phyloP scores from a whole-genome alignment of 2,113 vertebrate genomes.

The Psittacula cyanocephala region DNA sequence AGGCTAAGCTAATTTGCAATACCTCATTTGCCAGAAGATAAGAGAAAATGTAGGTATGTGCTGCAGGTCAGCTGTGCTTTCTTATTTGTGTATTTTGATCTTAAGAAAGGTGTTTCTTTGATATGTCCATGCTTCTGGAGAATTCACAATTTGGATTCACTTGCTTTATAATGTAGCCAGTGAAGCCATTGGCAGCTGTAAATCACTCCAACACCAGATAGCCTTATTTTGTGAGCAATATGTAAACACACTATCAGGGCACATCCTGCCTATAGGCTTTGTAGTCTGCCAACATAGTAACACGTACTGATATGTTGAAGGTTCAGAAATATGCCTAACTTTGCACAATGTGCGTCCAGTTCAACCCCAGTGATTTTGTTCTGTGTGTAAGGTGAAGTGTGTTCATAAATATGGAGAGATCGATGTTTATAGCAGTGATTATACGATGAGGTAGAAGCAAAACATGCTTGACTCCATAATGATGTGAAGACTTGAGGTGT shows the following conservation, averaged over 20 bases:
- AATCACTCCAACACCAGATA: background rate
- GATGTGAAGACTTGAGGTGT: background rate
- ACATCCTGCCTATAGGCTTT: background rate
- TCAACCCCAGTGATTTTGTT: background rate
- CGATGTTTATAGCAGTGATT: background rate
- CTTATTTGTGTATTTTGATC: background rate
- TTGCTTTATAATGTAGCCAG: background rate
- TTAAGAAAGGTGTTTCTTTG: background rate
- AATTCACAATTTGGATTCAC: background rate
- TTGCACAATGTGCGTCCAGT: background rate
- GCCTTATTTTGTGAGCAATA: background rate
- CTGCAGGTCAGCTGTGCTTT: background rate
- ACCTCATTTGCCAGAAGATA: background rate
- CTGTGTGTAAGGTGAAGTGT: background rate
- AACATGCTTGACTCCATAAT: background rate
- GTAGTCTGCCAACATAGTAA: background rate
- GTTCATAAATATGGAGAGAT: background rate
- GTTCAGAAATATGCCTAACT: background rate
- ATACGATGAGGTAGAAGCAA: background rate
- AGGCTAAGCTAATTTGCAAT: background rate
- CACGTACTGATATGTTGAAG: background rate
- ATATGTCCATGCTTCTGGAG: background rate
- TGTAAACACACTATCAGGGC: background rate
- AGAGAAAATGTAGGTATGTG: rapidly evolving
- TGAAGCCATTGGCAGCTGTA: background rate